phyloP scores from a whole-genome alignment of 2,888 invertebrate genomes.

The Deilephila elpenor region DNA sequence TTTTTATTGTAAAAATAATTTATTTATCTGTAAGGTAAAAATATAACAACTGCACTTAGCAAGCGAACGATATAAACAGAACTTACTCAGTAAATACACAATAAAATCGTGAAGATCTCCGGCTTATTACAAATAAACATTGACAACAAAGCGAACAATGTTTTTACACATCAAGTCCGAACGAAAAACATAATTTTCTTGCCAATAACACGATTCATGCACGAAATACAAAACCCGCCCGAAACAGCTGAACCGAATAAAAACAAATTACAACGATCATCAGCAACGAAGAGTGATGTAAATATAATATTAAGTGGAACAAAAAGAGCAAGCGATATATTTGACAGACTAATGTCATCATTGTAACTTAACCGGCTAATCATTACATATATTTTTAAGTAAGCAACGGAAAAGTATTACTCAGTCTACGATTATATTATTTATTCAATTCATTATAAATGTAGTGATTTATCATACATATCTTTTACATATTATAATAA shows the following conservation, averaged over 20 bases:
- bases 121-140: conserved; percentile 19
- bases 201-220: conserved; percentile 6
- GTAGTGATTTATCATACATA: neutral
- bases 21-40: neutral
- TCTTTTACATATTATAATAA: neutral
- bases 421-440: neutral
- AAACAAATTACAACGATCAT: neutral
- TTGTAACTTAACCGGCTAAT: neutral
- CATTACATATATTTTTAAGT: neutral
- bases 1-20: neutral
- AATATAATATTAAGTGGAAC: neutral
- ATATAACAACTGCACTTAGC: neutral
- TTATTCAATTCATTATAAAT: neutral
- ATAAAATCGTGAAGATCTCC: conserved; percentile 12
- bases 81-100: neutral
- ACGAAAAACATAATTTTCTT: conserved; percentile 6
- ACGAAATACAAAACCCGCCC: conserved; percentile 5
- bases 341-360: neutral
- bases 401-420: neutral
- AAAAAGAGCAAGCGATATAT: neutral
- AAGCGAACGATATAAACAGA: neutral
- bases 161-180: conserved; percentile 17
- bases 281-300: neutral
- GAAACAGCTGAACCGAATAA: neutral
- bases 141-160: conserved; percentile 16